Evolutionary conservation across 1,140 invertebrate genomes (phyloP).

Genomic region (Pseudomyrmex gracilis): DNA sequence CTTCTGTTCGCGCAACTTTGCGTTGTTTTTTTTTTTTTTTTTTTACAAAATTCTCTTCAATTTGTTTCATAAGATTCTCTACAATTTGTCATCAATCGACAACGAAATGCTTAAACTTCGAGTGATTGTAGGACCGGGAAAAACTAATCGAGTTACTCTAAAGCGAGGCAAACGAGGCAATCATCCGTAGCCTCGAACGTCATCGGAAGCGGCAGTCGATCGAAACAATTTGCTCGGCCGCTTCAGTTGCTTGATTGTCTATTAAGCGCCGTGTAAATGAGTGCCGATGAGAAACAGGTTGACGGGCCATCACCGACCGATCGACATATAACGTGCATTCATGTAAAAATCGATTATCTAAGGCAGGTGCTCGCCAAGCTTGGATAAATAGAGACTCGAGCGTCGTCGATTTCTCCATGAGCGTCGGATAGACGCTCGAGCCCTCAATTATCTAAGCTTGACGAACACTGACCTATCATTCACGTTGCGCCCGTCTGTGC

Average conservation of each 20-base stretch:
- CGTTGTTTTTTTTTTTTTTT: no score
- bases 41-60: background rate
- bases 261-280: constrained; percentile 81
- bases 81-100: constrained; percentile 10
- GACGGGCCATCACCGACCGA: constrained; percentile 55
- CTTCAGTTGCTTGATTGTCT: constrained; percentile 80
- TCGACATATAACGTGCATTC: constrained; percentile 37
- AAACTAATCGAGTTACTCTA: constrained; percentile 72
- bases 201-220: constrained; percentile 82
- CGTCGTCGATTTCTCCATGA: no score
- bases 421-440: no score
- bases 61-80: background rate
- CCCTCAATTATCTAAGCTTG: no score
- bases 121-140: constrained; percentile 56
- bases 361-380: background rate
- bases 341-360: constrained; percentile 61
- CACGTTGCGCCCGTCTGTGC: background rate
- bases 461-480: background rate
- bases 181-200: constrained; percentile 64
- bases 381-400: no score
- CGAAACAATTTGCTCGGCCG: constrained; percentile 82
- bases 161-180: constrained; percentile 63
- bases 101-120: constrained; percentile 30
- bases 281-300: constrained; percentile 65
- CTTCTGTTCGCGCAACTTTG: no score